Conservation (phyloP, 2,113 vertebrate genomes). For the Tympanuchus pallidicinctus region DNA sequence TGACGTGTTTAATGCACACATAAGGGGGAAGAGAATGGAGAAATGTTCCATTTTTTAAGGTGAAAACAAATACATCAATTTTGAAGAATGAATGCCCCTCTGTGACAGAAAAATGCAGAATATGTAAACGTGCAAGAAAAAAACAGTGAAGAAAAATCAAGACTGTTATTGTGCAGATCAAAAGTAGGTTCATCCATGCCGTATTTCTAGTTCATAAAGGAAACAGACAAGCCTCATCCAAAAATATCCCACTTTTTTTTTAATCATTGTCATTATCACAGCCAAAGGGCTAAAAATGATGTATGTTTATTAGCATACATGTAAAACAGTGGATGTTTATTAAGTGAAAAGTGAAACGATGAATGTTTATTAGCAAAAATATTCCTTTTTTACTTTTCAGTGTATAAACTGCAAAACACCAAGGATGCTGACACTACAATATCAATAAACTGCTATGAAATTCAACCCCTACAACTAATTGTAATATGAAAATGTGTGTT, state of each 20-base stretch:
- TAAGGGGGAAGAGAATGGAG: not conserved
- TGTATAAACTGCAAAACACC: not conserved
- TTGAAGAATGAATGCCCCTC: not conserved
- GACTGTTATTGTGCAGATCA: not conserved
- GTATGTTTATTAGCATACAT: not conserved
- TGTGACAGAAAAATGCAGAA: not conserved
- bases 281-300: not conserved
- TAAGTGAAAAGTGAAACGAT: not conserved
- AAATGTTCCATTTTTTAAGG: not conserved
- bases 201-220: not conserved
- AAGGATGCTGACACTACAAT: not conserved
- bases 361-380: not conserved
- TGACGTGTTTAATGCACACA: not conserved
- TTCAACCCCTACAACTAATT: not conserved
- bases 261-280: not conserved
- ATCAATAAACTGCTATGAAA: not conserved
- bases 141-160: not conserved
- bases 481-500: not conserved
- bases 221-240: not conserved
- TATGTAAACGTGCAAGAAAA: not conserved
- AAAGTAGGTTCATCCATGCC: not conserved
- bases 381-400: not conserved
- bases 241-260: rapidly evolving
- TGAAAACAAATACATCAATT: not conserved
- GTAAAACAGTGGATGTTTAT: not conserved